These are phyloP conservation scores for Prionailurus viverrinus DNA, from an alignment of 2,113 vertebrate species.

Conservation along the genomic window DNA sequence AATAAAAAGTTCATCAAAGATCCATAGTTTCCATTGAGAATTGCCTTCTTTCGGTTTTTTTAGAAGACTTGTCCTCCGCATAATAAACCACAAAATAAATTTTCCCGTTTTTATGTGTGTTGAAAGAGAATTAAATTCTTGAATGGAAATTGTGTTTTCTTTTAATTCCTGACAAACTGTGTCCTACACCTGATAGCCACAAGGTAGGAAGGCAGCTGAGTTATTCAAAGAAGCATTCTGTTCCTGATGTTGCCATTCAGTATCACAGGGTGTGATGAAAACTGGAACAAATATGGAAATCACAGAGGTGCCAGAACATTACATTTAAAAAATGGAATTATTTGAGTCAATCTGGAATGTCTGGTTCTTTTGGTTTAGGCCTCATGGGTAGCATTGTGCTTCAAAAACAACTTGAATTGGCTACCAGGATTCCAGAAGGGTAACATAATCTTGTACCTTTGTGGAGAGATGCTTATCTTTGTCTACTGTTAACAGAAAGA, in stretches of 20 bases:
- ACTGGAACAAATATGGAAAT: conserved; percentile 80
- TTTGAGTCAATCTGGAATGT: conserved; percentile 77
- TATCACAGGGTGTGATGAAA: conserved; percentile 79
- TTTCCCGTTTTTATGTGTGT: background rate
- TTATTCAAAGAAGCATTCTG: conserved; percentile 55
- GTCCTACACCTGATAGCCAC: conserved; percentile 39
- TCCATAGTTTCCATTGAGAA: conserved; percentile 58
- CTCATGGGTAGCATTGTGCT: conserved; percentile 77
- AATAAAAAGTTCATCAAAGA: conserved; percentile 55
- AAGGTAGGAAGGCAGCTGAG: conserved; percentile 51
- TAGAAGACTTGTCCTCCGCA: background rate
- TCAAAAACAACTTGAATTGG: conserved; percentile 72
- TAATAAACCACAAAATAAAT: conserved; percentile 55
- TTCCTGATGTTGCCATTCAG: conserved; percentile 70
- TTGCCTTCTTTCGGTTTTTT: conserved; percentile 38
- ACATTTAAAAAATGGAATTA: conserved; percentile 79
- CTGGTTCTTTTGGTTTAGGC: conserved; percentile 78
- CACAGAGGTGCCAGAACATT: conserved; percentile 76
- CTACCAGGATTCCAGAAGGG: conserved; percentile 71
- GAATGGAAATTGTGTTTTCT: conserved; percentile 40
- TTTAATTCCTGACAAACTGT: conserved; percentile 45
- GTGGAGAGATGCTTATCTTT: conserved; percentile 79
- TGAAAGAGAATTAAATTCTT: conserved; percentile 29
- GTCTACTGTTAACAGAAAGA: conserved; percentile 74
- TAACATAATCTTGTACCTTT: conserved; percentile 77